A percentile compares a stretch with the other conserved stretches of the same genome.
These are phyloP conservation scores for Phaethon lepturus DNA, from an alignment of 2,113 vertebrate genomes.

Conservation along the genomic window DNA sequence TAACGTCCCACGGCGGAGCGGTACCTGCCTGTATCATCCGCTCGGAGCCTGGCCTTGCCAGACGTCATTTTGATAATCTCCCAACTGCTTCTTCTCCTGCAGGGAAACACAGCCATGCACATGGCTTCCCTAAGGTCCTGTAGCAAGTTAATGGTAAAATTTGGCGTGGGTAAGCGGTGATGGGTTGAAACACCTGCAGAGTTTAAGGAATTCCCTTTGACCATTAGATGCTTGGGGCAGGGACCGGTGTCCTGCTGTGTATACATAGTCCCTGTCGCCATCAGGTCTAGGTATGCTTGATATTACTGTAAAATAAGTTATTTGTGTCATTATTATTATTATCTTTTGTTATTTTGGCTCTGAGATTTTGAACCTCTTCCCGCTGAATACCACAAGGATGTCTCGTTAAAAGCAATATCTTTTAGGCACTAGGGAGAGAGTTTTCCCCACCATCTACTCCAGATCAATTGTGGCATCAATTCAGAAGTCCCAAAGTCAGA, in stretches of 20 bases:
- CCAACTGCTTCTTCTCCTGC: background rate
- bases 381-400: too few species aligned
- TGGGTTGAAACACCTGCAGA: background rate
- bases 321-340: background rate
- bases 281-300: background rate
- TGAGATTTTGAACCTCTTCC: background rate
- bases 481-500: background rate
- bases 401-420: background rate
- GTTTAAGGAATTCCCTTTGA: background rate
- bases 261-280: background rate
- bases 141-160: background rate
- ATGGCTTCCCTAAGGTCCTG: background rate
- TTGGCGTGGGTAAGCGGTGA: background rate
- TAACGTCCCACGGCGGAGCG: rapidly evolving
- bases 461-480: background rate
- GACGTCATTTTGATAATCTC: background rate
- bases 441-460: background rate
- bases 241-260: background rate
- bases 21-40: background rate
- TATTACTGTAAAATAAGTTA: background rate
- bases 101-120: background rate
- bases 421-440: background rate
- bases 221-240: background rate
- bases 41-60: background rate
- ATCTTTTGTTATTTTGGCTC: background rate